Base-by-base conservation (phyloP, 1,140 invertebrate species). In the Nixonia krombeini region DNA sequence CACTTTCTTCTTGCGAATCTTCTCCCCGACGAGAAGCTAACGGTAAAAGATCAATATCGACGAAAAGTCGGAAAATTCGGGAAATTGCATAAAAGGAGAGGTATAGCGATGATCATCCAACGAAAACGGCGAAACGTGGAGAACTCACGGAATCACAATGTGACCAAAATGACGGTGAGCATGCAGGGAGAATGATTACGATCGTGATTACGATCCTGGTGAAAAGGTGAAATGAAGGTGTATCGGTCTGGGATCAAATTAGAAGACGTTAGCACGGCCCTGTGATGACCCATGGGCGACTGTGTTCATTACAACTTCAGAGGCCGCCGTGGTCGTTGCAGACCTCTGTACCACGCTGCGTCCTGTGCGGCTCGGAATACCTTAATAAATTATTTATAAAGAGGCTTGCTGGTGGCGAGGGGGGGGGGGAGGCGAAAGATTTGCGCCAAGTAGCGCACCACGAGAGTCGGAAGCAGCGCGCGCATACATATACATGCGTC, bases 371-470 rank as follows among this genome's bases (percentile, higher is more conserved):
- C 51, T 65, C 23, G 38, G 16, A 44, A 45, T 40, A 17, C 44
- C 50, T 44, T 68, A 52, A 68, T 68, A 57, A 56, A 68, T 68
- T 49, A 68, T 68, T 68, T 57, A 68, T 68, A 55, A 61, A 58
- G 45, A n/a, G n/a, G n/a, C n/a, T n/a, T n/a, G n/a, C n/a, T n/a
- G n/a, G n/a, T n/a, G n/a, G 8, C 37, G 5, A 29, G 37, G 9
- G 42, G 56, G 23, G 46, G 12, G 42, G 45, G 58, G 49, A 50
- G 55, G 41, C 57, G 64, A 67, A 61, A 59, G 58, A 67, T 67
- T 62, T 51, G 64, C 57, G 25, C 64, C 59, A 66, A 66, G 63
- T 66, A 55, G 55, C 50, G 25, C 16, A 13, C 29, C 31, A 23
- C 16, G 9, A 17, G 47, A 40, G 35, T 40, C 47, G 35, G 49